Conservation (phyloP, 2,113 vertebrate genomes). For the Anguilla japonica region DNA sequence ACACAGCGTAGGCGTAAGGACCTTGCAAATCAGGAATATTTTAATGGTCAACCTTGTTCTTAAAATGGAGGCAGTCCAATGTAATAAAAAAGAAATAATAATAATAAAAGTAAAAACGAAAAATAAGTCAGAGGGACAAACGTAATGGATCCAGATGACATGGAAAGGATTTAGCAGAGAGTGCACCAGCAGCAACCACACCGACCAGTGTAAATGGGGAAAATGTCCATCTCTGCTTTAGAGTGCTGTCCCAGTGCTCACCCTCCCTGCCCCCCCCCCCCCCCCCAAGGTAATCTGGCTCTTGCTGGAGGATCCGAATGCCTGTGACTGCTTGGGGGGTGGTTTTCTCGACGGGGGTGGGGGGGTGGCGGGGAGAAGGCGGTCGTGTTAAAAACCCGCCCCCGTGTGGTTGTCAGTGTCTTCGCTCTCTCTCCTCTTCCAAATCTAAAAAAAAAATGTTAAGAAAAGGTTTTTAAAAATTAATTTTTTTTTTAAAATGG, state of each 20-base stretch:
- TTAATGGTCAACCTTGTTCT: not conserved
- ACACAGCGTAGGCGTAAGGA: not conserved
- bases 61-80: not conserved
- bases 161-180: not conserved
- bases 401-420: conserved; percentile 79
- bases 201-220: not conserved
- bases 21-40: not conserved
- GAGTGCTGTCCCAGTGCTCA: not conserved
- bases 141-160: not conserved
- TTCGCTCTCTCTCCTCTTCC: conserved; percentile 81
- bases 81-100: not conserved
- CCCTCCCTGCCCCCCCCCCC: too few species aligned
- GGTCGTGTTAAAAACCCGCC: conserved; percentile 53
- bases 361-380: not conserved
- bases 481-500: too few species aligned
- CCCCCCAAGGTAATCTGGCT: not conserved
- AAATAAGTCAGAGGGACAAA: too few species aligned
- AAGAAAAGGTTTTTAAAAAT: not conserved
- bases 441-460: conserved; percentile 75
- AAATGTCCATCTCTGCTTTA: not conserved
- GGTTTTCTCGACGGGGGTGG: too few species aligned
- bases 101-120: not conserved
- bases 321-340: not conserved
- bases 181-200: not conserved
- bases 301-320: not conserved